Conservation (phyloP, 2,797 vertebrate species). For the Lepus oiostolus region DNA sequence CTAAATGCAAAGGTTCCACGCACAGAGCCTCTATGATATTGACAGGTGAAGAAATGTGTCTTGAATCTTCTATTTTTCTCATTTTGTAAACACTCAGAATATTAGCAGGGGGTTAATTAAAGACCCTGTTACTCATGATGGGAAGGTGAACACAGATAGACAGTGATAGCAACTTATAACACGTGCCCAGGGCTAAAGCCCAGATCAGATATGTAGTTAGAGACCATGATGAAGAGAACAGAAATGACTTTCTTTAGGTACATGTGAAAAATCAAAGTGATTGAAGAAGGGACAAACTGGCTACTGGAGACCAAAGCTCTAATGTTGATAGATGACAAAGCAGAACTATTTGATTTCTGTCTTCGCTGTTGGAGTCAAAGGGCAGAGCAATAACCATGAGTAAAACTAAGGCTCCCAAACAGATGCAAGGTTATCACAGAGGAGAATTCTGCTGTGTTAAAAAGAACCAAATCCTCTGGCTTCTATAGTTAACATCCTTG, state of each 20-base stretch:
- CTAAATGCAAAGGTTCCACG: not conserved
- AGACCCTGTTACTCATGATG: not conserved
- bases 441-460: not conserved
- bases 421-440: not conserved
- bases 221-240: not conserved
- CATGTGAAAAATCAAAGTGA: not conserved
- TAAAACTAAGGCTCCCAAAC: not conserved
- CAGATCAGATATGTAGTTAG: not conserved
- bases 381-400: not conserved
- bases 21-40: not conserved
- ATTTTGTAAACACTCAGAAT: not conserved
- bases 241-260: constrained; percentile 6
- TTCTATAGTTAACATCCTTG: not conserved
- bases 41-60: not conserved
- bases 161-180: not conserved
- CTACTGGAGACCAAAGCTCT: not conserved
- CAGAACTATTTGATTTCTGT: not conserved
- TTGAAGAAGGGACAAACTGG: constrained; percentile 36
- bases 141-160: not conserved
- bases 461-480: not conserved
- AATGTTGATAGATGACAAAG: not conserved
- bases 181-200: not conserved
- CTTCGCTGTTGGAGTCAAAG: not conserved
- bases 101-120: not conserved
- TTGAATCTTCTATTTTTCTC: not conserved